Evolutionary conservation across 2,113 vertebrate genomes (phyloP).

Genomic region (Natator depressus): DNA sequence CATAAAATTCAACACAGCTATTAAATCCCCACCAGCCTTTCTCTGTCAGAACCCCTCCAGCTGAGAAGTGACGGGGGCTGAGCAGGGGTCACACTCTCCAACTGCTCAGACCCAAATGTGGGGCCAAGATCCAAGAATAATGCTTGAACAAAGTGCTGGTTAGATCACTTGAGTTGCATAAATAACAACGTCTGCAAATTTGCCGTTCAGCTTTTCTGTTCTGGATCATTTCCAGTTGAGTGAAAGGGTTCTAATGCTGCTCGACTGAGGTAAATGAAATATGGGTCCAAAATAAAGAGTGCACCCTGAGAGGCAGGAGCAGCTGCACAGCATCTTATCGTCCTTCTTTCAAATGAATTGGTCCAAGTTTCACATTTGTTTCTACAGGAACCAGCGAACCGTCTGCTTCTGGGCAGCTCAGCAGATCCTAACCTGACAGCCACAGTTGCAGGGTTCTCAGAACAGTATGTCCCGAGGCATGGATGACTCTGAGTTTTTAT

Average conservation of each 20-base stretch:
- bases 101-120: neutral
- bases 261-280: neutral
- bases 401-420: fast-evolving
- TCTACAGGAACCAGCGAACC: neutral
- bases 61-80: neutral
- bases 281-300: neutral
- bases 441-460: neutral
- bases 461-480: neutral
- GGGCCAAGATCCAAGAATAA: neutral
- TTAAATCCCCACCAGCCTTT: neutral
- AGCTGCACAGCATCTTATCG: neutral
- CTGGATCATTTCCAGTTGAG: neutral
- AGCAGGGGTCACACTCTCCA: neutral
- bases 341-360: fast-evolving
- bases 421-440: neutral
- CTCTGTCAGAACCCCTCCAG: neutral
- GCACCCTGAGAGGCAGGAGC: neutral
- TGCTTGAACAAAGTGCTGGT: neutral
- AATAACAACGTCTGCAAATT: neutral
- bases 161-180: neutral
- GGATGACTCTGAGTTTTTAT: neutral
- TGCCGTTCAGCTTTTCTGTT: neutral
- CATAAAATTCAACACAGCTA: conserved; percentile 24
- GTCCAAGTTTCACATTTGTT: neutral
- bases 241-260: neutral